These are phyloP conservation scores for Malaclemys terrapin DNA, from an alignment of 2,113 vertebrate species.

Conservation along the genomic window DNA sequence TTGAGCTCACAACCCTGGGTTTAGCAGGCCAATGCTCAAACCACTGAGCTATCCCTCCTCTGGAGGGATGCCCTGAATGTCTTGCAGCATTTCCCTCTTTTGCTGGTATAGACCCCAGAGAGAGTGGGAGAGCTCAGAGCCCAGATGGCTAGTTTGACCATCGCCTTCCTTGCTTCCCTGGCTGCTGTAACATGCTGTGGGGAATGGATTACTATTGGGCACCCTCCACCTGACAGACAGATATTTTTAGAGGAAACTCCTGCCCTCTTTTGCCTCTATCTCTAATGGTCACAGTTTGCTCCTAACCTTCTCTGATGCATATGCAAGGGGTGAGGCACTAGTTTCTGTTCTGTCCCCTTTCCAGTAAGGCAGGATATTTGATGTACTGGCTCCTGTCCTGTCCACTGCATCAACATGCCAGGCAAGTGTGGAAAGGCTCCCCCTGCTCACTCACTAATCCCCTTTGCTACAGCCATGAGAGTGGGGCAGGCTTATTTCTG, in stretches of 20 bases:
- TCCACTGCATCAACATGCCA: neutral
- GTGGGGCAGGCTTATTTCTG: neutral
- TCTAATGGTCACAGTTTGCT: neutral
- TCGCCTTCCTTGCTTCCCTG: too few relatives aligned
- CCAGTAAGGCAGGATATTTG: neutral
- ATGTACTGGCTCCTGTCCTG: neutral
- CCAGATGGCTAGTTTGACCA: too few relatives aligned
- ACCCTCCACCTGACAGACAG: neutral
- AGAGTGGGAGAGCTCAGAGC: too few relatives aligned
- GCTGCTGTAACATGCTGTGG: too few relatives aligned
- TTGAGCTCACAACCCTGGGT: too few relatives aligned
- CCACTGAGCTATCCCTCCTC: too few relatives aligned
- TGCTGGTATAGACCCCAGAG: neutral
- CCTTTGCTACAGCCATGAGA: neutral
- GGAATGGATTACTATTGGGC: neutral
- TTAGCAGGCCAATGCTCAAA: too few relatives aligned
- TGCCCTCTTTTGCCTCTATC: neutral
- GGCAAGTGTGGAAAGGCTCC: neutral
- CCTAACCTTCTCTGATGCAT: neutral
- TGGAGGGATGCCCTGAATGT: neutral
- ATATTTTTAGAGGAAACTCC: neutral
- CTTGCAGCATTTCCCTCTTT: neutral
- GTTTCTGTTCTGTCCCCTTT: neutral
- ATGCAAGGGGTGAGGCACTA: neutral
- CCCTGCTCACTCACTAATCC: neutral